Evolutionary conservation across 2,113 vertebrate species (phyloP).

Genomic region (Ivindomyrus marchei): DNA sequence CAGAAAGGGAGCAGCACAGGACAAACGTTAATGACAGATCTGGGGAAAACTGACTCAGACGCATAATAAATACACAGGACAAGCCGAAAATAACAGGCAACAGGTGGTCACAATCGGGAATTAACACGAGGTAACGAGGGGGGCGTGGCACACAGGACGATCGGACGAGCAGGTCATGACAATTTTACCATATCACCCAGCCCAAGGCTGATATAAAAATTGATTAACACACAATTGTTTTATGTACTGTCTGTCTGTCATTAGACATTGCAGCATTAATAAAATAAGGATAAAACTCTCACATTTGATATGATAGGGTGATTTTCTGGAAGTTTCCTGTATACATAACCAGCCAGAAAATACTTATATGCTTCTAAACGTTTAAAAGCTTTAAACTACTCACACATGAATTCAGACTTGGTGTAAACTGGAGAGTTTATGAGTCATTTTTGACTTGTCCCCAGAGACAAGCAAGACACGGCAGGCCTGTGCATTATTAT

Average conservation of each 20-base stretch:
- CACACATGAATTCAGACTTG: neutral
- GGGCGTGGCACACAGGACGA: too few relatives aligned
- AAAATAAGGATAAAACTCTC: neutral
- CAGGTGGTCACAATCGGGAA: too few relatives aligned
- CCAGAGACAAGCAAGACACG: too few relatives aligned
- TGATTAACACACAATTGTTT: neutral
- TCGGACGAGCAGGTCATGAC: too few relatives aligned
- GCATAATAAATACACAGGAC: too few relatives aligned
- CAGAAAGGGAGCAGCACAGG: too few relatives aligned
- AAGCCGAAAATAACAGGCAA: too few relatives aligned
- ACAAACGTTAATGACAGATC: too few relatives aligned
- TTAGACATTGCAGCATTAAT: neutral
- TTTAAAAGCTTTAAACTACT: neutral
- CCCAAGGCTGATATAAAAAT: neutral
- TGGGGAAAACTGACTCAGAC: too few relatives aligned
- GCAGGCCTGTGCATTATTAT: too few relatives aligned
- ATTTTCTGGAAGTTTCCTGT: neutral
- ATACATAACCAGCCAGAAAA: neutral
- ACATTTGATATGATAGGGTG: neutral
- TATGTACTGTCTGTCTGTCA: neutral
- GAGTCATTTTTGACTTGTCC: neutral
- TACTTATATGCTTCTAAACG: too few relatives aligned
- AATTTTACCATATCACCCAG: neutral
- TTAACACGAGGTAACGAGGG: too few relatives aligned
- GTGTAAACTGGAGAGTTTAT: neutral